Evolutionary conservation across 1,140 invertebrate species (phyloP).

Genomic region (Drosophila takahashii): DNA sequence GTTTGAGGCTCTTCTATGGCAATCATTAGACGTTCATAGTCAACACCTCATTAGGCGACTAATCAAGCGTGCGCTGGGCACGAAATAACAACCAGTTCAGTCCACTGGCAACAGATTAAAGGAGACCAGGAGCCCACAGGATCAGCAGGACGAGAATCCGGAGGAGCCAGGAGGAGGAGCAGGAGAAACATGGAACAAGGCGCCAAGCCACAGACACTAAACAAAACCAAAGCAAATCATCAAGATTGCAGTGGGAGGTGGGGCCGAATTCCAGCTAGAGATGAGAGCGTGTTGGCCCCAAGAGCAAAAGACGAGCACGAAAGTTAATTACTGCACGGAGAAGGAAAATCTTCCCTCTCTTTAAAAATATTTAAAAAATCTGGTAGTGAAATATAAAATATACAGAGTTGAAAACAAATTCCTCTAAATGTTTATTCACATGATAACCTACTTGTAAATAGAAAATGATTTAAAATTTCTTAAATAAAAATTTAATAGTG

Average conservation of each 20-base stretch:
- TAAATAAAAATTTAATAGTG: no score
- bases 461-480: no score
- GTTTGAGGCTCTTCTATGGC: conserved; percentile 21
- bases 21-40: conserved; percentile 77
- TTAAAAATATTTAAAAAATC: not conserved
- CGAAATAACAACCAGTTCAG: conserved; percentile 76
- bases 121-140: conserved; percentile 7
- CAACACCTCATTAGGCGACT: conserved; percentile 84
- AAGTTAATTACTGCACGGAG: conserved; percentile 7
- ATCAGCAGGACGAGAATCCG: not conserved
- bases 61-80: conserved; percentile 76
- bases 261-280: conserved; percentile 13
- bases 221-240: conserved; percentile 66
- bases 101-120: conserved; percentile 55
- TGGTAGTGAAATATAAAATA: no score
- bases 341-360: not conserved
- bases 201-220: conserved; percentile 37
- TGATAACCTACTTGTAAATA: no score
- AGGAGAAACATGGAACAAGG: conserved; percentile 10
- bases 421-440: no score
- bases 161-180: not conserved
- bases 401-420: no score
- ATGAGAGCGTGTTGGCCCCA: conserved; percentile 17
- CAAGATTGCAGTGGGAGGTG: conserved; percentile 26
- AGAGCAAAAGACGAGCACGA: conserved; percentile 1